Evolutionary conservation across 1,140 invertebrate genomes (phyloP), one percentile per base, ranked within the genome.

Genomic region (Mya arenaria): DNA sequence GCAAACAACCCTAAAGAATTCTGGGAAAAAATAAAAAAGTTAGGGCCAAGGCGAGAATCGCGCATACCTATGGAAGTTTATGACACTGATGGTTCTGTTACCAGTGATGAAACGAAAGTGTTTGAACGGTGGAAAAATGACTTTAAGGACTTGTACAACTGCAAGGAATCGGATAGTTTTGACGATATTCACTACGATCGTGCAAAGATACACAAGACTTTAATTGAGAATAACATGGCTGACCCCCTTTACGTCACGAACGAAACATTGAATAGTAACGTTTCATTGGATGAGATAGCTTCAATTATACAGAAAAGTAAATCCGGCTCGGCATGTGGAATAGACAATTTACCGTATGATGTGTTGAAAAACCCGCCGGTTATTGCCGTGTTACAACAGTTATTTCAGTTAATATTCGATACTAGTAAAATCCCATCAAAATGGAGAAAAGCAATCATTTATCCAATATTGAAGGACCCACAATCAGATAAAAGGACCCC

Each of bases 361-460:
- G 58, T 83, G 0, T 36, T 85, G 4, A 83, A 83, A 65, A 71
- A 8, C n/a, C 60, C 56, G 4, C 13, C 25, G n/a, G 25, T 81
- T n/a, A 82, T 75, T 13, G 41, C 62, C 0, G 55, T 55, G 3
- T 25, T 86, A 44, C 66, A 78, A 4, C 25, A 85, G 19, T 28
- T 84, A 8, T 78, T 84, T 36, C 78, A 82, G 41, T 39, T 75
- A 8, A 78, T 86, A 39, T 81, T 86, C 56, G 68, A 81, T 32
- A 56, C 81, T 52, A 72, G 75, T 28, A 71, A 75, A 2, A 79
- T 81, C 17, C 85, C 83, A 10, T 74, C 80, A 36, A 37, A 78
- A n/a, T 85, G 83, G 85, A 66, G 69, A 30, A 81, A 86, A 75
- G 36, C 82, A 1, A 69, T 84, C 13, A 78, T 86, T 13, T 78